Percentiles rank a stretch among this genome's conserved stretches.
Conservation (phyloP, 2,113 vertebrate genomes). For the Equus quagga region DNA sequence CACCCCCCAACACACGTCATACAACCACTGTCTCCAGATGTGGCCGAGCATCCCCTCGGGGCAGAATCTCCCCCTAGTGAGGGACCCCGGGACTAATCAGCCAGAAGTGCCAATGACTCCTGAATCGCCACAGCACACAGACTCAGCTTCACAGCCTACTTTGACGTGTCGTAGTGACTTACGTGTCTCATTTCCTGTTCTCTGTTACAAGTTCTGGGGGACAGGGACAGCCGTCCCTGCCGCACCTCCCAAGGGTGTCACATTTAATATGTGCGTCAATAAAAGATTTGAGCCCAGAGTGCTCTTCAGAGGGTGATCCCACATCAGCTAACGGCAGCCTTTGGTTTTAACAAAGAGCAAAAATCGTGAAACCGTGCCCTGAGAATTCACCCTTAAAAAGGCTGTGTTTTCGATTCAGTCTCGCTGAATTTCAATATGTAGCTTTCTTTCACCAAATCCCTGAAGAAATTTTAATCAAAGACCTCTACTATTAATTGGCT, state of each 20-base stretch:
- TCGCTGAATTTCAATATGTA: background rate
- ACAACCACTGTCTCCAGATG: background rate
- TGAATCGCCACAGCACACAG: background rate
- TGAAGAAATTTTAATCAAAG: constrained; percentile 13
- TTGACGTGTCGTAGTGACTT: background rate
- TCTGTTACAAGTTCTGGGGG: background rate
- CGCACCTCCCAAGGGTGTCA: background rate
- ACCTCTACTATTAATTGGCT: background rate
- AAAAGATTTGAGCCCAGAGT: background rate
- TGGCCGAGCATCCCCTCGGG: background rate
- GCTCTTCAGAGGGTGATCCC: background rate
- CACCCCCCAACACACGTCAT: too few relatives aligned
- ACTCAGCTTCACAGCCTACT: background rate
- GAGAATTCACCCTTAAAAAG: background rate
- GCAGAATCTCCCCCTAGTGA: background rate
- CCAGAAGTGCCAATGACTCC: background rate
- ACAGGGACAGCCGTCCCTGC: background rate
- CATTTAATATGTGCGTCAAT: background rate
- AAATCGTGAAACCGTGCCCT: background rate
- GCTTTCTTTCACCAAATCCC: background rate
- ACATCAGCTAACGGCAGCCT: background rate
- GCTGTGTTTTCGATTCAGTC: background rate
- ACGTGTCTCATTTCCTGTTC: background rate
- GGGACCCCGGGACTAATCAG: background rate
- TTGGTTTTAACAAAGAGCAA: background rate